Percentiles rank a stretch among this genome's conserved stretches.
Evolutionary conservation across 2,888 invertebrate species (phyloP).

Genomic region (Campoplex nolae): DNA sequence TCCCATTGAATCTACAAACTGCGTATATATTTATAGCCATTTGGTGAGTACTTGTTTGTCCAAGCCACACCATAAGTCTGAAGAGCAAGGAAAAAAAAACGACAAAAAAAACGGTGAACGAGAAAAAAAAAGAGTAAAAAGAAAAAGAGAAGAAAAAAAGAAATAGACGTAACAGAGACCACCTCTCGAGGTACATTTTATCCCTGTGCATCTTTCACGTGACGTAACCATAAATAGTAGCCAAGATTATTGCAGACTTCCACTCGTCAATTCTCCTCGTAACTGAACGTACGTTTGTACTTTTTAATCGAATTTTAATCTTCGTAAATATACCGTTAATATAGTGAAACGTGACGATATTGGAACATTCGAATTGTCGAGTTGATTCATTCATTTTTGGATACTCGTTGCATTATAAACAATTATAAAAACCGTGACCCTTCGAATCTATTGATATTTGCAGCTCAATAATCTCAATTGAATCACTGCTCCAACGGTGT

Average conservation of each 20-base stretch:
- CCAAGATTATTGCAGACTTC: constrained; percentile 67
- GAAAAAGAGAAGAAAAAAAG: constrained; percentile 15
- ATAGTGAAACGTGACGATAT: background rate
- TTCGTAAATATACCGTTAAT: background rate
- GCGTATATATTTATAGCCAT: constrained; percentile 45
- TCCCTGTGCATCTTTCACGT: constrained; percentile 57
- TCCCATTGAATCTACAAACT: constrained; percentile 2
- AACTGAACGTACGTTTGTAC: constrained; percentile 58
- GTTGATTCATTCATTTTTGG: background rate
- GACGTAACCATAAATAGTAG: constrained; percentile 71
- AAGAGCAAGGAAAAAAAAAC: constrained; percentile 6
- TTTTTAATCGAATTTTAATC: background rate
- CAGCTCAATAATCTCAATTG: background rate
- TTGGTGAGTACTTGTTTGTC: constrained; percentile 8
- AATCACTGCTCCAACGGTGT: background rate
- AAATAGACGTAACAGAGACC: constrained; percentile 50
- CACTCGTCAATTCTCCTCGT: constrained; percentile 68
- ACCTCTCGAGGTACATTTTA: constrained; percentile 57
- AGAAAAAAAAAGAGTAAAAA: constrained; percentile 17
- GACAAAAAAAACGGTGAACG: constrained; percentile 15
- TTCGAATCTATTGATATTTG: background rate
- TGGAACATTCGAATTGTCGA: background rate
- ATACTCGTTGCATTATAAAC: background rate
- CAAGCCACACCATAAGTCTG: constrained; percentile 24
- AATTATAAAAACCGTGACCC: background rate